Percentiles rank a stretch among this genome's conserved stretches.
Conservation (phyloP, 2,113 vertebrate species). For the Chaetops frenatus region DNA sequence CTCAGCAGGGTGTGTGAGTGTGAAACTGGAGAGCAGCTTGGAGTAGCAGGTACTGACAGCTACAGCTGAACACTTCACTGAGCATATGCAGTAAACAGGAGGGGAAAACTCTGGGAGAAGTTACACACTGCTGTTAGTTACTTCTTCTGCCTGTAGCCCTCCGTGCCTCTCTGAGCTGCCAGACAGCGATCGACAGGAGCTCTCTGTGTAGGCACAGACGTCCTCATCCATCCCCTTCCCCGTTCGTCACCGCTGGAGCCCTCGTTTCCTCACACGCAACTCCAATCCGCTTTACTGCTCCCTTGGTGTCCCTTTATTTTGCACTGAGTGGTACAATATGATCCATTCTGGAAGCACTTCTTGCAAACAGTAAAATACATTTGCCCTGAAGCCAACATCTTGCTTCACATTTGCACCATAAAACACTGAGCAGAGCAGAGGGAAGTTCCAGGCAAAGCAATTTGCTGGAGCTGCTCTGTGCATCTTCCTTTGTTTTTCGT, state of each 20-base stretch:
- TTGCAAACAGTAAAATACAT: not conserved
- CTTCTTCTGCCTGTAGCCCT: not conserved
- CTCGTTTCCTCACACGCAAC: not conserved
- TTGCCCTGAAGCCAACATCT: not conserved
- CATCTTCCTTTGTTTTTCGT: not conserved
- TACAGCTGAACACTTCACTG: not conserved
- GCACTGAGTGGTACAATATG: not conserved
- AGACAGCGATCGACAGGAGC: not conserved
- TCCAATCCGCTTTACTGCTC: not conserved
- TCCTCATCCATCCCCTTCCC: not conserved
- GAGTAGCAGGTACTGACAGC: not conserved
- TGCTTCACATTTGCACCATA: not conserved
- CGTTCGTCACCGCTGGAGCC: not conserved
- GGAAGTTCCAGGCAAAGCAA: not conserved
- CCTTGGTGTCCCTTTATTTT: not conserved
- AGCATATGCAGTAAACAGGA: not conserved
- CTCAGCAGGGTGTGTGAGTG: not conserved
- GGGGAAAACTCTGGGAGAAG: not conserved
- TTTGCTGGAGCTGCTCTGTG: not conserved
- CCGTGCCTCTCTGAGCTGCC: not conserved
- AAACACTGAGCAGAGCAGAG: not conserved
- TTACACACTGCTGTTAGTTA: not conserved
- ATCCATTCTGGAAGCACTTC: not conserved
- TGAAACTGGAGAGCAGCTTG: not conserved
- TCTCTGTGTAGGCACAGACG: not conserved